phyloP scores from a whole-genome alignment of 2,797 vertebrate species.

The Odontamblyopus lacepedii region DNA sequence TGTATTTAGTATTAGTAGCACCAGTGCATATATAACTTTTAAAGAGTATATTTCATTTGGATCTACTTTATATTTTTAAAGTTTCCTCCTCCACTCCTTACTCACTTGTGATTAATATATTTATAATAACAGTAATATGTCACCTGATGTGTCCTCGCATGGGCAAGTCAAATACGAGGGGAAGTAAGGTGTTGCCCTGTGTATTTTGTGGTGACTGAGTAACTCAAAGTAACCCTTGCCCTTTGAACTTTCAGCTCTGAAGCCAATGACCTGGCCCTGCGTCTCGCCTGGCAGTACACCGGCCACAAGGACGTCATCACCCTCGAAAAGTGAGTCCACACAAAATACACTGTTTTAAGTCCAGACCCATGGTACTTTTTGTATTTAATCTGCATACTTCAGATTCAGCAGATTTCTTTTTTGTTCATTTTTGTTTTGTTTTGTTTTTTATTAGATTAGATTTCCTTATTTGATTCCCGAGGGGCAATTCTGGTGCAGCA shows the following conservation, averaged over 20 bases:
- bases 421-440: too few species aligned
- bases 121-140: conserved; percentile 1
- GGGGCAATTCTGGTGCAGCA: too few species aligned
- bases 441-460: too few species aligned
- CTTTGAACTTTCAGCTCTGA: conserved; percentile 85
- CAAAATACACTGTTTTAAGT: neutral
- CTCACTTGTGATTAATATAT: neutral
- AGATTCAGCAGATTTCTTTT: too few species aligned
- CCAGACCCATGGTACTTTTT: neutral
- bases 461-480: too few species aligned
- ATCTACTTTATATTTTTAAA: neutral
- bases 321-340: conserved; percentile 89
- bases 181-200: conserved; percentile 38
- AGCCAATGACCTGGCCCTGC: conserved; percentile 96
- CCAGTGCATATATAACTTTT: neutral
- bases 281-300: conserved; percentile 87
- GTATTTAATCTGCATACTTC: too few species aligned
- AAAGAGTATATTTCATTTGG: neutral
- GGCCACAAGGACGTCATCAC: conserved; percentile 93
- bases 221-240: conserved; percentile 63
- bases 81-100: neutral
- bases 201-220: conserved; percentile 75
- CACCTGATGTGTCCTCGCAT: neutral
- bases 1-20: too few species aligned
- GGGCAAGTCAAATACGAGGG: conserved; percentile 16